These are phyloP conservation scores for Verasper variegatus DNA, from an alignment of 2,113 vertebrate species.

Conservation along the genomic window DNA sequence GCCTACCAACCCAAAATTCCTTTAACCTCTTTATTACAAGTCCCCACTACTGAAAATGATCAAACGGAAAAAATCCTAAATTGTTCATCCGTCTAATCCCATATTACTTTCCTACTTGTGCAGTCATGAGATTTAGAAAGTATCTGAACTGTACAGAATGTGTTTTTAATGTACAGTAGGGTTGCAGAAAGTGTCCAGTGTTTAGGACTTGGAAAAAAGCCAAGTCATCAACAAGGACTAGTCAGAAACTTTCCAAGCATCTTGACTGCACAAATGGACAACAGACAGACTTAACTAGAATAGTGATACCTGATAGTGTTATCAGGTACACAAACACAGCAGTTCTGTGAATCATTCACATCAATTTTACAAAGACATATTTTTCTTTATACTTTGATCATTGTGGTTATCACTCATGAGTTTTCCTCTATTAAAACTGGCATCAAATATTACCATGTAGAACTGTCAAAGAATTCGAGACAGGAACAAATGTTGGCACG, in stretches of 20 bases:
- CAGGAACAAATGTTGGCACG: neutral
- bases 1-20: neutral
- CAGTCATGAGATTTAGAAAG: no score
- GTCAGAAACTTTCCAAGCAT: neutral
- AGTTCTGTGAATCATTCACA: neutral
- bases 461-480: neutral
- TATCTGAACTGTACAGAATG: no score
- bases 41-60: neutral
- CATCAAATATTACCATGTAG: neutral
- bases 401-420: neutral
- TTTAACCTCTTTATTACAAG: neutral
- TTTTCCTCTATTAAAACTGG: neutral
- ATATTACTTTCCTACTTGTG: no score
- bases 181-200: no score
- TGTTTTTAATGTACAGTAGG: no score
- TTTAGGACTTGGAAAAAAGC: no score
- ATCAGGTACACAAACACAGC: constrained; percentile 13
- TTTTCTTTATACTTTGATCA: neutral
- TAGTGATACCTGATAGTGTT: neutral
- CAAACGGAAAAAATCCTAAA: neutral
- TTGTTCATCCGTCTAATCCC: no score
- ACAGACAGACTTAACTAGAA: neutral
- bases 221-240: neutral
- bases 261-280: neutral
- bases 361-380: neutral